phyloP scores from a whole-genome alignment of 2,113 vertebrate genomes.

The Xenopus tropicalis region DNA sequence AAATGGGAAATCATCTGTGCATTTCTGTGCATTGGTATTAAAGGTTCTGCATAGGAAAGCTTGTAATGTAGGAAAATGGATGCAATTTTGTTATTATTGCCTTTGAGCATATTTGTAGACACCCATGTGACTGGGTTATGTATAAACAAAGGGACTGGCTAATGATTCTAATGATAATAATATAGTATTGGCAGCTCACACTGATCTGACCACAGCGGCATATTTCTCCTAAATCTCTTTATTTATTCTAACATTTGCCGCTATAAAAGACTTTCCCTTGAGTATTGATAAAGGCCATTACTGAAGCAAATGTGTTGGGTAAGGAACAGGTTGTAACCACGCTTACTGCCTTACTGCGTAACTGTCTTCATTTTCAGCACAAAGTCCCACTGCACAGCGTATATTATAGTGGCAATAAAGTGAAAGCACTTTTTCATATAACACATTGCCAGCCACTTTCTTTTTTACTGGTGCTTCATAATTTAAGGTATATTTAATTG shows the following conservation, averaged over 20 bases:
- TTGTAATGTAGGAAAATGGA: background rate
- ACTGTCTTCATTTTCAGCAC: constrained; percentile 14
- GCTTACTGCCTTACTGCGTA: constrained; percentile 13
- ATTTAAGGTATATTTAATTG: constrained; percentile 34
- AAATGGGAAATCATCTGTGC: too few species aligned
- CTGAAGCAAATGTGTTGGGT: constrained; percentile 27
- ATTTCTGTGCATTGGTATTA: too few species aligned
- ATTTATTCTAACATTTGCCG: constrained; percentile 17
- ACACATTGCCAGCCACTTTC: constrained; percentile 15
- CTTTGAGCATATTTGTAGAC: constrained; percentile 1
- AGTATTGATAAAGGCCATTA: constrained; percentile 34
- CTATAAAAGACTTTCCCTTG: constrained; percentile 12
- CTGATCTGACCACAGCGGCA: constrained; percentile 15
- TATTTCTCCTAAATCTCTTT: constrained; percentile 26
- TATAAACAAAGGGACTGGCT: constrained; percentile 34
- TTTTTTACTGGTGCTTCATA: constrained; percentile 28
- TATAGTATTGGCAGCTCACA: constrained; percentile 26
- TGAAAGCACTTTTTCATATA: constrained; percentile 31
- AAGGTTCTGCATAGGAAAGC: too few species aligned
- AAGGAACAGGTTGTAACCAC: constrained; percentile 19
- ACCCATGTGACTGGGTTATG: constrained; percentile 35
- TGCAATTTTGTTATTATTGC: constrained; percentile 4
- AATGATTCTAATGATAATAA: constrained; percentile 28
- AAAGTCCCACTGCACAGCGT: constrained; percentile 23
- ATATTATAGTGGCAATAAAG: constrained; percentile 27